phyloP scores from a whole-genome alignment of 2,888 invertebrate genomes.

The Drosophila meridionalis region DNA sequence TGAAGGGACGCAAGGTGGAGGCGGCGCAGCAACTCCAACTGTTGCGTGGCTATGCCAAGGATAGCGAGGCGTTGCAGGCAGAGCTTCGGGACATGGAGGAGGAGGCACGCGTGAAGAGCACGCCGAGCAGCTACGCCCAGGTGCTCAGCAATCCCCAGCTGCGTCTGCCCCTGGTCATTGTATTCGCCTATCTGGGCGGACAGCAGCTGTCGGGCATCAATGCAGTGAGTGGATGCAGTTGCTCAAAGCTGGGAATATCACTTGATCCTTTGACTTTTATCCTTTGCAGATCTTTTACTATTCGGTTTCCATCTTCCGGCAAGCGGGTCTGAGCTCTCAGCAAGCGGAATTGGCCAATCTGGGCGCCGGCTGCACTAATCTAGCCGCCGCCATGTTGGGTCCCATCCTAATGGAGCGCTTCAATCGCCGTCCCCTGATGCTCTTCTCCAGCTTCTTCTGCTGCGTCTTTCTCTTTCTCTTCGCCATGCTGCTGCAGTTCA shows the following conservation, averaged over 20 bases:
- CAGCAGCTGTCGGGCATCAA: constrained; percentile 97
- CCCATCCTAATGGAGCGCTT: constrained; percentile 88
- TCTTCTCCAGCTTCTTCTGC: constrained; percentile 88
- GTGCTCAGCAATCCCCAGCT: constrained; percentile 87
- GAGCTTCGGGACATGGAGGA: constrained; percentile 88
- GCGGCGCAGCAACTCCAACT: constrained; percentile 88
- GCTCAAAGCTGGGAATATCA: too few relatives aligned
- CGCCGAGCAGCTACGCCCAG: constrained; percentile 87
- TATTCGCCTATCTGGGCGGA: constrained; percentile 90
- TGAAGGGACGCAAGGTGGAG: constrained; percentile 88
- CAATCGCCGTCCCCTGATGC: constrained; percentile 89
- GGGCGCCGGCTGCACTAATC: constrained; percentile 90
- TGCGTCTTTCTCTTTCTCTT: constrained; percentile 87
- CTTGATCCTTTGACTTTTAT: neutral
- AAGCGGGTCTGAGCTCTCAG: constrained; percentile 88
- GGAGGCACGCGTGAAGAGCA: constrained; percentile 83
- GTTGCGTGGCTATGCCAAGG: constrained; percentile 86
- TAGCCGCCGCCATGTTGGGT: constrained; percentile 88
- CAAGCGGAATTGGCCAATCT: constrained; percentile 91
- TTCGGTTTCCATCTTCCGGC: constrained; percentile 91
- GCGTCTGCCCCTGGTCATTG: constrained; percentile 90
- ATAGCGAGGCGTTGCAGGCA: constrained; percentile 85
- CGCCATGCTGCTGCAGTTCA: constrained; percentile 87
- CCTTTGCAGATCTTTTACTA: constrained; percentile 89
- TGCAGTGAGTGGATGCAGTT: constrained; percentile 87